A percentile compares a stretch with the other conserved stretches of the same genome.
These are phyloP conservation scores for Mus minutoides DNA, from an alignment of 2,797 vertebrate species.

Conservation along the genomic window DNA sequence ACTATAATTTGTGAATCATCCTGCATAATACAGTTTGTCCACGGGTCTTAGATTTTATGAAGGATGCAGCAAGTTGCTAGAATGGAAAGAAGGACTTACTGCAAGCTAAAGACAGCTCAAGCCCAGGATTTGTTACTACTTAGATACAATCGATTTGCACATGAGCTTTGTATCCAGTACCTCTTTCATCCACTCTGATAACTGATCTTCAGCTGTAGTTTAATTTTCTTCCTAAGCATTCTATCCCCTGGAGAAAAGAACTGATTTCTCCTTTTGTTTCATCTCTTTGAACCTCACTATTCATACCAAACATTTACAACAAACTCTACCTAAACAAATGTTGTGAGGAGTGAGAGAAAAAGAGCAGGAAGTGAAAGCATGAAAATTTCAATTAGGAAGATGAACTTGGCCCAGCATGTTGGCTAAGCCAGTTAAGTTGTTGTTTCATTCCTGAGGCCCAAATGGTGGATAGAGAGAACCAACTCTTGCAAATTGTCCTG, in stretches of 20 bases:
- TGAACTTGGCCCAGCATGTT: neutral
- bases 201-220: neutral
- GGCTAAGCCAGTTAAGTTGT: neutral
- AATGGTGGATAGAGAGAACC: neutral
- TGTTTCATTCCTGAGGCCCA: neutral
- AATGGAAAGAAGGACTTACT: neutral
- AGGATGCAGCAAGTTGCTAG: neutral
- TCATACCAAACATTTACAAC: neutral
- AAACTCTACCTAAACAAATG: neutral
- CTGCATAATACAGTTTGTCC: neutral
- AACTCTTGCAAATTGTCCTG: neutral
- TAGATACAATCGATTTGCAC: neutral
- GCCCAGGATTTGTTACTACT: neutral
- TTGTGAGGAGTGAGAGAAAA: neutral
- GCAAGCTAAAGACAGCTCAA: neutral
- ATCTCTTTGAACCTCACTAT: neutral
- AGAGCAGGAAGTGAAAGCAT: neutral
- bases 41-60: neutral
- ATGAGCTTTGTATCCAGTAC: neutral
- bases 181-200: neutral
- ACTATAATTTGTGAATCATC: neutral
- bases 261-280: neutral
- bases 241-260: neutral
- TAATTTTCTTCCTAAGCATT: neutral
- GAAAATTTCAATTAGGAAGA: neutral